Base-by-base conservation (phyloP, 2,888 invertebrate genomes). In the Anorthoa munda region DNA sequence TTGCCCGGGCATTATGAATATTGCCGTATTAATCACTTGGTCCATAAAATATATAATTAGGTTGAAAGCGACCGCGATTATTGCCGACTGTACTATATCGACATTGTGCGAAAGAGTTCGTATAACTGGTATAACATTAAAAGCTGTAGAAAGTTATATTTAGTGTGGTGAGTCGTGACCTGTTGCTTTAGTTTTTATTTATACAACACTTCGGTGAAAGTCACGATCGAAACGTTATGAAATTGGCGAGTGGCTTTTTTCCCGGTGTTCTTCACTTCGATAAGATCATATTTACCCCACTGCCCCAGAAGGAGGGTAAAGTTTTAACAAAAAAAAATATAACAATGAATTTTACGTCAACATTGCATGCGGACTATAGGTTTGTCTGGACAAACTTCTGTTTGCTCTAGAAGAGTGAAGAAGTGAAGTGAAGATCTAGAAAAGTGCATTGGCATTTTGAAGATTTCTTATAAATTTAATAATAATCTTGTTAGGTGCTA, bases 151-250 rank as follows among this genome's bases (percentile, higher is more conserved):
- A 82, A 85, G 83, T 75, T 68, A 39, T 61, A 55, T 66, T 60
- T 58, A 61, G 46, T 76, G 74, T 60, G 65, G 75, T 65, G 56
- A 73, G 31, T 77, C 78, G 85, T 84, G 85, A 85, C 74, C 73
- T 74, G 74, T 61, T 73, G 64, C 76, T 82, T 81, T 78, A 75
- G 63, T 75, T 82, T 78, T 78, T 82, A 80, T 85, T 82, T 85
- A 80, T 64, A 68, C 66, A 77, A 78, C 74, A 75, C 66, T 68
- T 66, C 21, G 66, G 85, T 78, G 84, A 84, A 85, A 85, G 85
- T 82, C 75, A 72, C 75, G 75, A 77, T 75, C 68, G 59, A 68
- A 64, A 53, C 39, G 69, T 51, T 75, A 72, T 70, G 66, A 66
- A 65, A 75, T 77, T 68, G 46, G 39, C 45, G 13, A 64, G 53